Evolutionary conservation across 1,140 invertebrate genomes (phyloP), one percentile per base, ranked within the genome.

Genomic region (Heliothis virescens): DNA sequence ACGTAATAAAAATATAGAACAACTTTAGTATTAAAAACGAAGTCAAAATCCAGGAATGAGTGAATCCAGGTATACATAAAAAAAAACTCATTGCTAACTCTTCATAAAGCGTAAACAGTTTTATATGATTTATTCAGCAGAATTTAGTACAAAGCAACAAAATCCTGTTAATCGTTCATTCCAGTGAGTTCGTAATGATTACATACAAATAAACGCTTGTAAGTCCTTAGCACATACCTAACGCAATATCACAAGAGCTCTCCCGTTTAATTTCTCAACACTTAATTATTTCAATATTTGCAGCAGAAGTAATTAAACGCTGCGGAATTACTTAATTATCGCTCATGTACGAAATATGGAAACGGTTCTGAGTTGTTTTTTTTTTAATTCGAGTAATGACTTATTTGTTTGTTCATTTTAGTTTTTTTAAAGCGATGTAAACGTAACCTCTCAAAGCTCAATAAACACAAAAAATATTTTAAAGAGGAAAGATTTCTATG

Each of bases 231-330:
- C 26, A 65, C 60, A 76, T 52, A n/a, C n/a, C n/a, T n/a, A 76
- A 63, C 60, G 26, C 53, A 41, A 18, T 29, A 59, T 81, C 71
- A 81, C 74, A 65, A 81, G 79, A 77, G 65, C 79, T 77, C 79
- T 80, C 53, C 29, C 16, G 65, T 81, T 77, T 77, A 81, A 76
- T 72, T 77, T 81, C 67, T 63, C 57, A 16, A 73, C 69, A 53
- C 57, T 79, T 79, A 79, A 71, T 74, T 76, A 71, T 71, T 71
- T 71, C 48, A 71, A 71, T 71, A 71, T 71, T 71, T 71, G 48
- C 67, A 29, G 67, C 67, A 71, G 67, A 71, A 71, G 67, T 71
- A 71, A 71, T 71, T 71, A 71, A 71, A 71, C 21, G 67, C 52
- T 71, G 67, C n/a, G 48, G 26, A 29, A 71, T 71, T 71, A 53